Percentiles rank a stretch among this genome's conserved stretches.
Conservation (phyloP, 2,888 invertebrate species). For the Scaptomyza cyrtandrae region DNA sequence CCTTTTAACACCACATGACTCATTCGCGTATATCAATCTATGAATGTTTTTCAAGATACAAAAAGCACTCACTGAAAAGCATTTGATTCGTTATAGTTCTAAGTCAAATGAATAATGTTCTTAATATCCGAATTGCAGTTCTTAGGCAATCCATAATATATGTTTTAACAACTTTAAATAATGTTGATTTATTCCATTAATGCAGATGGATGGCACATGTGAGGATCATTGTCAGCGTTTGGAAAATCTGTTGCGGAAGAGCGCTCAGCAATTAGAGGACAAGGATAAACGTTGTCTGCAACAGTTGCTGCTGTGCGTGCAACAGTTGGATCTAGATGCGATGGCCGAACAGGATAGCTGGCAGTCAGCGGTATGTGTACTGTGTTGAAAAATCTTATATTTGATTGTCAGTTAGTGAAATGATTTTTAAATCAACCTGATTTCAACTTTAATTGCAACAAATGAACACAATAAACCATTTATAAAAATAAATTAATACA, state of each 20-base stretch:
- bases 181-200: neutral
- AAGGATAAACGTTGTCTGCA: constrained; percentile 87
- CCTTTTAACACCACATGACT: constrained; percentile 20
- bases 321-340: constrained; percentile 86
- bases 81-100: neutral
- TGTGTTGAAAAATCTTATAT: neutral
- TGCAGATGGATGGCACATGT: constrained; percentile 64
- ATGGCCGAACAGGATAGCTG: constrained; percentile 70
- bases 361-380: constrained; percentile 41
- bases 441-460: constrained; percentile 20
- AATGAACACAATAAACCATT: constrained; percentile 18
- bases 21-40: neutral
- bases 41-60: neutral
- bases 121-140: too few relatives aligned
- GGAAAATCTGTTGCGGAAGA: constrained; percentile 55
- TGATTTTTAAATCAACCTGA: constrained; percentile 13
- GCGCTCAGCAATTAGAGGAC: constrained; percentile 62
- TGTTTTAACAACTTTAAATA: neutral
- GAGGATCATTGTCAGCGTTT: constrained; percentile 65
- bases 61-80: neutral
- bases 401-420: constrained; percentile 29
- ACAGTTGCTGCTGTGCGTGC: constrained; percentile 87
- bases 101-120: too few relatives aligned
- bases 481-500: constrained; percentile 6
- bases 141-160: neutral